phyloP scores from a whole-genome alignment of 2,888 invertebrate genomes.

The Brachycybe producta region DNA sequence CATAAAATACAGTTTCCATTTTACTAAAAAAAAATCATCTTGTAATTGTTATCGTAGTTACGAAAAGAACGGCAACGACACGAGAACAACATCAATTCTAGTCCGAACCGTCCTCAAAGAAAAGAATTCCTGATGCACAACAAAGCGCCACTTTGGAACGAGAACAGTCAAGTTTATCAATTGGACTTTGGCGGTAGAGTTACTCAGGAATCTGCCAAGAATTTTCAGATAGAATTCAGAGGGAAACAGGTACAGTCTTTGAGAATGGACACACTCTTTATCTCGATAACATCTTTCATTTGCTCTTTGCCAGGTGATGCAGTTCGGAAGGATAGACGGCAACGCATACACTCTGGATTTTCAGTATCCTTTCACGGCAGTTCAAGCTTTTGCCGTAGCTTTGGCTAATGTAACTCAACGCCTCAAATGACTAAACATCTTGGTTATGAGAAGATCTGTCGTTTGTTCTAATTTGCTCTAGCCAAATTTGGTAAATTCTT shows the following conservation, averaged over 20 bases:
- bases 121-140: slow-evolving; percentile 92
- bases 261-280: too few species aligned
- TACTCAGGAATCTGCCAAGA: slow-evolving; percentile 98
- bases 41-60: too few species aligned
- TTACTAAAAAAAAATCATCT: too few species aligned
- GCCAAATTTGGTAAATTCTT: too few species aligned
- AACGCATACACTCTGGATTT: slow-evolving; percentile 98
- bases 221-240: slow-evolving; percentile 95
- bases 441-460: too few species aligned
- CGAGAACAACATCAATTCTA: slow-evolving; percentile 24
- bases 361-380: slow-evolving; percentile 94
- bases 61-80: slow-evolving; percentile 44
- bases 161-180: slow-evolving; percentile 96
- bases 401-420: slow-evolving; percentile 91
- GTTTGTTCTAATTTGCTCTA: too few species aligned
- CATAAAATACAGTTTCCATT: too few species aligned
- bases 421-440: slow-evolving; percentile 75
- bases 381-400: slow-evolving; percentile 97
- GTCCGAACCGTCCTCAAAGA: slow-evolving; percentile 32
- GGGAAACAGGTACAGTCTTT: slow-evolving; percentile 83
- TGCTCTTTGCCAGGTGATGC: slow-evolving; percentile 99
- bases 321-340: slow-evolving; percentile 96
- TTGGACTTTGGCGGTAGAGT: slow-evolving; percentile 97
- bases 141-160: slow-evolving; percentile 97
- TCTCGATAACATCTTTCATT: too few species aligned